A percentile compares a stretch with the other conserved stretches of the same genome.
These are phyloP conservation scores for Conomelus anceps DNA, from an alignment of 2,888 invertebrate species.

Conservation along the genomic window DNA sequence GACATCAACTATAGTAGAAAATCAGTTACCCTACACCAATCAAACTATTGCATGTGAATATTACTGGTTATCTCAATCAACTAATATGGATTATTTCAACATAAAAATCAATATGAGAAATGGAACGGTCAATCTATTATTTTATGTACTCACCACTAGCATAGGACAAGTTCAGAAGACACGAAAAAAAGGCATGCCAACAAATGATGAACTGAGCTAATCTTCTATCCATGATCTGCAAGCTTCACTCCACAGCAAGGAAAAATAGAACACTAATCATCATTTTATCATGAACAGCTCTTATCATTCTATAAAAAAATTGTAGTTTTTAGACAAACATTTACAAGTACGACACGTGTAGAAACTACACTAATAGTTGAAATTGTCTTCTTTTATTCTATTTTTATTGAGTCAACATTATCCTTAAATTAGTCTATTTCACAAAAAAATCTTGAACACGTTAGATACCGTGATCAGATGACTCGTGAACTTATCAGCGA, in stretches of 20 bases:
- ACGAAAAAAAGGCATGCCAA: not conserved
- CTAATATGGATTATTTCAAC: too few species aligned
- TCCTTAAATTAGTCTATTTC: not conserved
- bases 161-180: not conserved
- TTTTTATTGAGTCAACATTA: not conserved
- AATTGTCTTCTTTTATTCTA: too few species aligned
- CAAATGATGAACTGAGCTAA: not conserved
- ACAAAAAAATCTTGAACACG: not conserved
- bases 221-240: not conserved
- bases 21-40: too few species aligned
- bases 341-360: not conserved
- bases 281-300: not conserved
- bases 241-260: not conserved
- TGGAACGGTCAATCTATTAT: too few species aligned
- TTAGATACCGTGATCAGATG: not conserved
- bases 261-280: not conserved
- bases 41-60: too few species aligned
- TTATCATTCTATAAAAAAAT: not conserved
- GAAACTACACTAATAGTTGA: too few species aligned
- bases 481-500: not conserved
- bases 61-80: too few species aligned
- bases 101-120: too few species aligned
- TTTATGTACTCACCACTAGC: not conserved
- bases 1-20: too few species aligned
- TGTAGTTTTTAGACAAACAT: not conserved